Base-by-base conservation (phyloP, 1,140 invertebrate species). In the Macrotrachela quadricornifera region DNA sequence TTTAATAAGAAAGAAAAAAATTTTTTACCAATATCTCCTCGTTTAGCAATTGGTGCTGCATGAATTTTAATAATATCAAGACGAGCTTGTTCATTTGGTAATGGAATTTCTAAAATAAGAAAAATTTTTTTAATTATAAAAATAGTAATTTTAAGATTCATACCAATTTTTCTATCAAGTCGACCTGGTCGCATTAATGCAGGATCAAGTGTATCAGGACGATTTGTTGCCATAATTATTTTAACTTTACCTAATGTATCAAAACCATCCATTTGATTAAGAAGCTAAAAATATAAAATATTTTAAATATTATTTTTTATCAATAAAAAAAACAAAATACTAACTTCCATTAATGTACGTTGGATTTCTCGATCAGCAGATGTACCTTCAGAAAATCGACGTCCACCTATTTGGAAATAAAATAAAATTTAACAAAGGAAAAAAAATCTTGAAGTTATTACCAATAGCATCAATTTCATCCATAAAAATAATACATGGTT, bases 401-500 rank as follows among this genome's bases (percentile, higher is more conserved):
- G 75, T 1, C 91, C 91, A 72, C 85, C 90, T n/a, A n/a, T n/a
- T n/a, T n/a, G n/a, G n/a, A n/a, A n/a, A n/a, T n/a, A n/a, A n/a
- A n/a, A n/a, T n/a, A n/a, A n/a, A n/a, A n/a, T n/a, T n/a, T n/a
- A n/a, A n/a, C n/a, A n/a, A n/a, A n/a, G n/a, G n/a, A n/a, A n/a
- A n/a, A n/a, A n/a, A n/a, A n/a, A n/a, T n/a, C n/a, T n/a, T n/a
- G n/a, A n/a, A n/a, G n/a, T n/a, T n/a, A n/a, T n/a, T n/a, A n/a
- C n/a, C n/a, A 69, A 99, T 99, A 58, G 94, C 94, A 76, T 99
- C 94, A 69, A 99, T 99, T 76, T 99, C 94, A 73, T 99, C 94
- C 94, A 99, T 99, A 69, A 99, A 99, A 63, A 99, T 96, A 60
- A 99, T 97, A 70, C 94, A 99, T 30, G 94, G 94, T 64, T 97